These are phyloP conservation scores for Protobothrops mucrosquamatus DNA, from an alignment of 2,113 vertebrate species.

Conservation along the genomic window DNA sequence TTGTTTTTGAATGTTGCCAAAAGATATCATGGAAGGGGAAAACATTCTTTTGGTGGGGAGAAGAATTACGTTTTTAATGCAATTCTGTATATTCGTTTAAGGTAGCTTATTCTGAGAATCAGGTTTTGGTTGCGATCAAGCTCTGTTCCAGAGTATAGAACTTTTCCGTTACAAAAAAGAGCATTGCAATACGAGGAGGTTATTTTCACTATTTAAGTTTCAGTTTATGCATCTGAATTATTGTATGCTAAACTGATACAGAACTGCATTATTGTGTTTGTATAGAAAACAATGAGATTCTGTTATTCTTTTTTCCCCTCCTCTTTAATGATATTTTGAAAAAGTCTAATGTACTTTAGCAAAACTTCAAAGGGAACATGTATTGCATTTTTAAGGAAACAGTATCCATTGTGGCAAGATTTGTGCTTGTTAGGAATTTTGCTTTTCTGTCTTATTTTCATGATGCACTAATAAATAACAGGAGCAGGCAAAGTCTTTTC, in stretches of 20 bases:
- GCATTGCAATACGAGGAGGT: not conserved
- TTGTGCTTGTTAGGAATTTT: not conserved
- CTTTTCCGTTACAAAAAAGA: not conserved
- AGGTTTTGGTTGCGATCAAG: not conserved
- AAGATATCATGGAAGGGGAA: constrained; percentile 38
- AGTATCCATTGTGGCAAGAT: constrained; percentile 58
- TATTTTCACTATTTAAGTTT: not conserved
- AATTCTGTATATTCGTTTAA: constrained; percentile 59
- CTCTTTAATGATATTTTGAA: constrained; percentile 41
- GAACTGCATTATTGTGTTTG: constrained; percentile 55
- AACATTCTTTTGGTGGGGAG: not conserved
- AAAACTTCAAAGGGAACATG: constrained; percentile 29
- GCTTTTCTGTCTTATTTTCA: not conserved
- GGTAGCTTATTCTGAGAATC: constrained; percentile 36
- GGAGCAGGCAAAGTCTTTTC: not conserved
- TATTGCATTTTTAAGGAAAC: constrained; percentile 58
- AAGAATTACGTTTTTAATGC: constrained; percentile 28
- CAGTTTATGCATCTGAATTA: constrained; percentile 30
- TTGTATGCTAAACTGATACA: constrained; percentile 39
- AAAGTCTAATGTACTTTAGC: constrained; percentile 4
- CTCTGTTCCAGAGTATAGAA: not conserved
- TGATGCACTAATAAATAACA: not conserved
- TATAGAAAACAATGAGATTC: constrained; percentile 63
- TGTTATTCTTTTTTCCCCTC: constrained; percentile 67
- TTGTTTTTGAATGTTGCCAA: constrained; percentile 9